Conservation (phyloP, 2,113 vertebrate genomes). For the Campylorhamphus procurvoides region DNA sequence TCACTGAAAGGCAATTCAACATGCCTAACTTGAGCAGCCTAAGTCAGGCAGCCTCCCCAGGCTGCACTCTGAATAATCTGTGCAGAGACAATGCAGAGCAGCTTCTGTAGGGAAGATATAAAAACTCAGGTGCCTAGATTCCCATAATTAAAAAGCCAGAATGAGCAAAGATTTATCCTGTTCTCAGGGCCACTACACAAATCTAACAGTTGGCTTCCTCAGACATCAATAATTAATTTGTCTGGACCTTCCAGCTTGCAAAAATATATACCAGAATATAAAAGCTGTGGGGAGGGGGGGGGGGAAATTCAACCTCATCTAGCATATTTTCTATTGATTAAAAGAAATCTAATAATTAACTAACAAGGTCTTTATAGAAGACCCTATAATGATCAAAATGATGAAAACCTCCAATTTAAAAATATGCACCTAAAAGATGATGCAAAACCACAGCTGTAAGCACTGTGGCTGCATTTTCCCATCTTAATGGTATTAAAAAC, state of each 20-base stretch:
- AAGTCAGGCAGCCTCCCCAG: neutral
- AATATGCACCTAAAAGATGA: neutral
- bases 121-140: neutral
- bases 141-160: neutral
- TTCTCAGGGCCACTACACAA: neutral
- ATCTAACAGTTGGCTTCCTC: neutral
- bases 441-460: neutral
- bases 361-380: neutral
- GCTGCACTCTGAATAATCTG: neutral
- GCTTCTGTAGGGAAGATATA: neutral
- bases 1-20: neutral
- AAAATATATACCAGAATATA: neutral
- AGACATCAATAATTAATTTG: neutral
- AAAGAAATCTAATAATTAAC: neutral
- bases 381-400: neutral
- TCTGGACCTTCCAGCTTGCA: neutral
- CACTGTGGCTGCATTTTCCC: neutral
- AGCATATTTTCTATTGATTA: neutral
- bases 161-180: neutral
- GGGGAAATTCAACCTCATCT: neutral
- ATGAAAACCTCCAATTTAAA: neutral
- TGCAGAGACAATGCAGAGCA: neutral
- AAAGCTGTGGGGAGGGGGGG: neutral
- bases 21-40: neutral
- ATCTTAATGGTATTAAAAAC: neutral